Evolutionary conservation across 2,113 vertebrate genomes (phyloP).

Genomic region (Rhadina sibilatrix): DNA sequence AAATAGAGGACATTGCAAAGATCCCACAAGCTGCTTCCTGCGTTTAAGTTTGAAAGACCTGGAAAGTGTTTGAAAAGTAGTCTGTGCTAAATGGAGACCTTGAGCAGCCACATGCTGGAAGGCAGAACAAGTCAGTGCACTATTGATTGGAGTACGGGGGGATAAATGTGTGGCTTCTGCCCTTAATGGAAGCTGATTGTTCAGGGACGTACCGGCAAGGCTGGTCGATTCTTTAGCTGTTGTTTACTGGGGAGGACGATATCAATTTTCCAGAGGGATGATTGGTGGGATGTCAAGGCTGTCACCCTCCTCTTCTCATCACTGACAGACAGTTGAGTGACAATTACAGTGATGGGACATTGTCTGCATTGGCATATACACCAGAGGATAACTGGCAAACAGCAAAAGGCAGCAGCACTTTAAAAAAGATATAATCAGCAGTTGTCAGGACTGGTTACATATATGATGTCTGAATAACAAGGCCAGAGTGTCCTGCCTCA

Average conservation of each 20-base stretch:
- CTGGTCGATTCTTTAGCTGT: constrained; percentile 79
- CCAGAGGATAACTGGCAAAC: constrained; percentile 78
- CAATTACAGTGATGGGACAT: constrained; percentile 74
- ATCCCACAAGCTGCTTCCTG: not conserved
- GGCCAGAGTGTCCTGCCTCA: not conserved
- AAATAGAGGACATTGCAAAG: not conserved
- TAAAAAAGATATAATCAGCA: constrained; percentile 80
- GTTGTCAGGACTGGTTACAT: constrained; percentile 79
- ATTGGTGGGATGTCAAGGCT: constrained; percentile 81
- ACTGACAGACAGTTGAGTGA: constrained; percentile 77
- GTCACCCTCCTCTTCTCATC: constrained; percentile 74
- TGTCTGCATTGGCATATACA: constrained; percentile 79
- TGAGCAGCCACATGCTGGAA: constrained; percentile 32
- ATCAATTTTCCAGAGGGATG: constrained; percentile 81
- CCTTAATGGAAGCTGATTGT: constrained; percentile 84
- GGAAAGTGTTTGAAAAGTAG: constrained; percentile 47
- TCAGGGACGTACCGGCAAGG: constrained; percentile 71
- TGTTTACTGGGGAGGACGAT: constrained; percentile 82
- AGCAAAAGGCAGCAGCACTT: constrained; percentile 69
- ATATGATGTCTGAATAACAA: constrained; percentile 77
- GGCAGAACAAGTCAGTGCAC: constrained; percentile 47
- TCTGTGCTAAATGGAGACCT: constrained; percentile 63
- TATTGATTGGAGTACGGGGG: constrained; percentile 74
- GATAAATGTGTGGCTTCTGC: constrained; percentile 80
- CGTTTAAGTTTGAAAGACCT: not conserved